These are phyloP conservation scores for Notiomystis cincta DNA, from an alignment of 2,113 vertebrate species.

Conservation along the genomic window DNA sequence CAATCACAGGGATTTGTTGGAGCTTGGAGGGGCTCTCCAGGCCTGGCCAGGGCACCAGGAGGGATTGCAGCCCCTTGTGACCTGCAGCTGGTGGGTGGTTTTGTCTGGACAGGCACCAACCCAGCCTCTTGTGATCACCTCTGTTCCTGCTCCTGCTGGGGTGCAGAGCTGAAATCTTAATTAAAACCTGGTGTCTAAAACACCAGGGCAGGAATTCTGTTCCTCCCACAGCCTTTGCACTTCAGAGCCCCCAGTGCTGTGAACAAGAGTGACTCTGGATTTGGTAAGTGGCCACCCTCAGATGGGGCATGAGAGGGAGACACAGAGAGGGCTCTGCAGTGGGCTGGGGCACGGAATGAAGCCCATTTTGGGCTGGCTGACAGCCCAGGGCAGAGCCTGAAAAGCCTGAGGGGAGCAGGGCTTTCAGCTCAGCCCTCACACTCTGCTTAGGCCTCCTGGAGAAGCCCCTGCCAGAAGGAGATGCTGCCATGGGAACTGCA, in stretches of 20 bases:
- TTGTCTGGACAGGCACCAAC: neutral
- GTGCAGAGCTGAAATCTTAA: neutral
- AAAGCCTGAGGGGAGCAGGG: neutral
- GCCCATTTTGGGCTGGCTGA: neutral
- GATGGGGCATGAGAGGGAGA: neutral
- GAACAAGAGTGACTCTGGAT: fast-evolving
- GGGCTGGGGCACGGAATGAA: neutral
- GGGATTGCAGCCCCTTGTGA: neutral
- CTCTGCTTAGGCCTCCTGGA: neutral
- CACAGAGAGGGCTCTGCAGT: neutral
- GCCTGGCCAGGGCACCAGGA: neutral
- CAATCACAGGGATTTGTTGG: neutral
- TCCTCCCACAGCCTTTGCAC: neutral
- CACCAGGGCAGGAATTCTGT: neutral
- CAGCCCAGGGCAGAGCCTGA: neutral
- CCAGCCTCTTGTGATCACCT: neutral
- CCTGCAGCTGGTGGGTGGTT: neutral
- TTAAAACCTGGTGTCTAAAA: neutral
- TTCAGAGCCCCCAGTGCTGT: neutral
- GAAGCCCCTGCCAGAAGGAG: neutral
- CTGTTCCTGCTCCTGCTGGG: neutral
- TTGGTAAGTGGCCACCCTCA: neutral
- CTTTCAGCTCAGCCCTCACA: neutral
- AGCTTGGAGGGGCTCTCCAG: neutral
- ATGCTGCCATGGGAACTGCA: conserved; percentile 40